Percentiles rank a stretch among this genome's conserved stretches.
These are phyloP conservation scores for Sinocyclocheilus grahami DNA, from an alignment of 2,113 vertebrate genomes.

Conservation along the genomic window DNA sequence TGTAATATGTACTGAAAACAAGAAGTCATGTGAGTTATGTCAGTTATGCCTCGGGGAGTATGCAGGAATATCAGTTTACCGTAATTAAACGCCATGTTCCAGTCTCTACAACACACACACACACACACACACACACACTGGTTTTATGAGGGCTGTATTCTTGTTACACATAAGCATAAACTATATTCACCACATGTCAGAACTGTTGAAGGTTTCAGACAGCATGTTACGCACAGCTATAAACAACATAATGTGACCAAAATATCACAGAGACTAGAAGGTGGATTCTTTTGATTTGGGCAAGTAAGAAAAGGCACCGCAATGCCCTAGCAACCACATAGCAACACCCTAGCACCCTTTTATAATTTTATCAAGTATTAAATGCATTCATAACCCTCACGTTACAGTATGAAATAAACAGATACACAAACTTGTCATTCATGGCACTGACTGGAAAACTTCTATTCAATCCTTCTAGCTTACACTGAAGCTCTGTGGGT, in stretches of 20 bases:
- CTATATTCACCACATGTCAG: not conserved
- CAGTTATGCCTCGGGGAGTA: not conserved
- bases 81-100: slow-evolving; percentile 19
- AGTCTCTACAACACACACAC: not conserved
- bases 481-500: slow-evolving; percentile 11
- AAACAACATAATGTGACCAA: not conserved
- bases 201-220: not conserved
- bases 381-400: not conserved
- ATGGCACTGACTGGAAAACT: not conserved
- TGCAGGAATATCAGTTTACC: slow-evolving; percentile 42
- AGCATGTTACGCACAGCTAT: not conserved
- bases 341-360: not conserved
- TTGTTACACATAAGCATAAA: not conserved
- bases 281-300: not conserved
- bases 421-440: not conserved
- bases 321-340: not conserved
- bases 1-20: slow-evolving; percentile 33
- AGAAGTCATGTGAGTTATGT: slow-evolving; percentile 34
- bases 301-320: not conserved
- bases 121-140: not conserved
- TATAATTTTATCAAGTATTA: not conserved
- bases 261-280: not conserved
- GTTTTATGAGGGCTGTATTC: not conserved
- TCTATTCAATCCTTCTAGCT: not conserved
- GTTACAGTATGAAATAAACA: not conserved